Conservation (phyloP, 1,140 invertebrate species). For the Diabrotica virgifera region DNA sequence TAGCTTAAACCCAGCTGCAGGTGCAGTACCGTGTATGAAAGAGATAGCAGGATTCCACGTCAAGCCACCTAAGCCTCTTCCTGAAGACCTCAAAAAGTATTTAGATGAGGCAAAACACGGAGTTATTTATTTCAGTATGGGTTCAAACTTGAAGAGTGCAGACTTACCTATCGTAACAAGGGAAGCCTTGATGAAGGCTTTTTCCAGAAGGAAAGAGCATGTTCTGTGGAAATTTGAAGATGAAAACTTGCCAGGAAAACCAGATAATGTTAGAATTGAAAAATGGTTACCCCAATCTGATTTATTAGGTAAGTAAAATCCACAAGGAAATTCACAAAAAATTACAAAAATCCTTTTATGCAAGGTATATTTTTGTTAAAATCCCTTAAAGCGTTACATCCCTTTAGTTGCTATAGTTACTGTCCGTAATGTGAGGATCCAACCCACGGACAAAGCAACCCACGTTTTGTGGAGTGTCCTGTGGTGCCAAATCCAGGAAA, state of each 20-base stretch:
- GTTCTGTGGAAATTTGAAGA: slow-evolving; percentile 66
- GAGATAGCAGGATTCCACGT: slow-evolving; percentile 36
- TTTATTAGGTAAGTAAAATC: slow-evolving; percentile 29
- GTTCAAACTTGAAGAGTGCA: slow-evolving; percentile 55
- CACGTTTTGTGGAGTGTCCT: no score
- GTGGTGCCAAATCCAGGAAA: no score
- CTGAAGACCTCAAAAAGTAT: slow-evolving; percentile 56
- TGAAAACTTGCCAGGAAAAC: slow-evolving; percentile 44
- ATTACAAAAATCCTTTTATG: no score
- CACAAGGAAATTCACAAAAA: no score
- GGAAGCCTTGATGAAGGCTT: slow-evolving; percentile 51
- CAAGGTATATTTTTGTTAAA: no score
- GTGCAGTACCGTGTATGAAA: slow-evolving; percentile 26
- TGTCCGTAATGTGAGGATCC: no score
- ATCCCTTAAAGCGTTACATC: no score
- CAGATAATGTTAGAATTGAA: slow-evolving; percentile 25
- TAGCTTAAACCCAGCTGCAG: slow-evolving; percentile 33
- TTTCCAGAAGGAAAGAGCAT: slow-evolving; percentile 55
- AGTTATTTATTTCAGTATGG: slow-evolving; percentile 68
- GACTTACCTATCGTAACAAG: slow-evolving; percentile 50
- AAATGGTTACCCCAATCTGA: slow-evolving; percentile 34
- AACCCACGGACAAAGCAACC: no score
- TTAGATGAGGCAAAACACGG: slow-evolving; percentile 59
- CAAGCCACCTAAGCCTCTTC: slow-evolving; percentile 32
- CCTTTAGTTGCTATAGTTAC: no score